These are phyloP conservation scores for Dissostichus mawsoni DNA, from an alignment of 2,113 vertebrate genomes.

Conservation along the genomic window DNA sequence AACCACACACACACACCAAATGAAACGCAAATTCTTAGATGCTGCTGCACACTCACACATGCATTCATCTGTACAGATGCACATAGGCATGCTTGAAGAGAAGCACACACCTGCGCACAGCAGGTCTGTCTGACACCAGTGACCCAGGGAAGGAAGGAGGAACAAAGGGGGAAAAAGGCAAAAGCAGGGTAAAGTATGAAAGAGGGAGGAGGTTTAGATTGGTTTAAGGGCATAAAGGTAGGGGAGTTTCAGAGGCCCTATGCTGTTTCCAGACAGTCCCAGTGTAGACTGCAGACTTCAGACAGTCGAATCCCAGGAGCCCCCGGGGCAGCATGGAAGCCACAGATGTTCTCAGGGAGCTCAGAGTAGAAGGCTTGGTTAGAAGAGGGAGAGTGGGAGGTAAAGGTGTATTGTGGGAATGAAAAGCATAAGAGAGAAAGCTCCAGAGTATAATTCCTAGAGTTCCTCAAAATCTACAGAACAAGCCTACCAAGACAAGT, in stretches of 20 bases:
- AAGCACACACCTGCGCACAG: constrained; percentile 83
- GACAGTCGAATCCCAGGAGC: constrained; percentile 78
- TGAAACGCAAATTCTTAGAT: constrained; percentile 33
- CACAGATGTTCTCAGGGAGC: constrained; percentile 83
- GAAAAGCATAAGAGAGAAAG: constrained; percentile 69
- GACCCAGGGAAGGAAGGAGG: constrained; percentile 71
- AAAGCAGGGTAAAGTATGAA: constrained; percentile 68
- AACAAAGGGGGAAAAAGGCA: constrained; percentile 64
- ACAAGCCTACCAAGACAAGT: constrained; percentile 41
- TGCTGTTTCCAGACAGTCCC: constrained; percentile 82
- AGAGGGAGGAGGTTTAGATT: constrained; percentile 74
- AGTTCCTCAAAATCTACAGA: constrained; percentile 63
- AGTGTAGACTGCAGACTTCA: constrained; percentile 81
- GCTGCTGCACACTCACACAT: constrained; percentile 54
- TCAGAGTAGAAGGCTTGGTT: constrained; percentile 66
- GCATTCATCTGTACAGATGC: constrained; percentile 63
- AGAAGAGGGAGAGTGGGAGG: constrained; percentile 72
- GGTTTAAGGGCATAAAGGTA: constrained; percentile 81
- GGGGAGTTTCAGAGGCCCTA: constrained; percentile 72
- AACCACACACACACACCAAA: constrained; percentile 25
- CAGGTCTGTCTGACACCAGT: constrained; percentile 84
- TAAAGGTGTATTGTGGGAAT: constrained; percentile 73
- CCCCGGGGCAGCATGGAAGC: constrained; percentile 80
- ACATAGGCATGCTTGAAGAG: constrained; percentile 68
- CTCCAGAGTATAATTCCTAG: constrained; percentile 65